Evolutionary conservation across 2,113 vertebrate species (phyloP).

Genomic region (Amia ocellicauda): DNA sequence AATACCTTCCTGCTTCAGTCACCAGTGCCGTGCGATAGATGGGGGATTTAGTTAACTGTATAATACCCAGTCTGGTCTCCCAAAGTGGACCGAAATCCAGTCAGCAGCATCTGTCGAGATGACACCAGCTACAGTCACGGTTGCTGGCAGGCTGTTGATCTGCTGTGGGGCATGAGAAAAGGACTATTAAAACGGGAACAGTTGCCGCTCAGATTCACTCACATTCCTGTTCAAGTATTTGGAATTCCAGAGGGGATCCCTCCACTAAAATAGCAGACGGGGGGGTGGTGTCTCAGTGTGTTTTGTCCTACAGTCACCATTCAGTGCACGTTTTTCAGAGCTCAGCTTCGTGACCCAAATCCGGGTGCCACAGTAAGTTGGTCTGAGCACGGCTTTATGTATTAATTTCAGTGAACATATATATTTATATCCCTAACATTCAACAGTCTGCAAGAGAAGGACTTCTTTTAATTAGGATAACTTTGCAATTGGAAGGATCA

Average conservation of each 20-base stretch:
- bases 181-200: not conserved
- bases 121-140: not conserved
- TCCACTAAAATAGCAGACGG: constrained; percentile 9
- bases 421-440: too few relatives aligned
- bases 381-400: not conserved
- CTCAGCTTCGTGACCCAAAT: constrained; percentile 1
- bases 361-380: not conserved
- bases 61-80: not conserved
- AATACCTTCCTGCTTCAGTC: constrained; percentile 59
- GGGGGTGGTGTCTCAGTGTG: not conserved
- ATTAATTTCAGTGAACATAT: not conserved
- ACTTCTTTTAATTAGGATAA: too few relatives aligned
- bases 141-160: not conserved
- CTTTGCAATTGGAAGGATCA: too few relatives aligned
- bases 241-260: constrained; percentile 6
- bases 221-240: constrained; percentile 4
- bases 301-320: constrained; percentile 31
- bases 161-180: not conserved
- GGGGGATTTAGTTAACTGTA: constrained; percentile 2
- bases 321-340: not conserved
- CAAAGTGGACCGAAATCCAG: not conserved
- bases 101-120: not conserved
- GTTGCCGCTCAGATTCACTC: not conserved
- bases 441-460: constrained; percentile 9
- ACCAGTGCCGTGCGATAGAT: constrained; percentile 35